Evolutionary conservation across 2,888 invertebrate genomes (phyloP), one percentile per base, ranked within the genome.

Genomic region (Amphipoea lucens): DNA sequence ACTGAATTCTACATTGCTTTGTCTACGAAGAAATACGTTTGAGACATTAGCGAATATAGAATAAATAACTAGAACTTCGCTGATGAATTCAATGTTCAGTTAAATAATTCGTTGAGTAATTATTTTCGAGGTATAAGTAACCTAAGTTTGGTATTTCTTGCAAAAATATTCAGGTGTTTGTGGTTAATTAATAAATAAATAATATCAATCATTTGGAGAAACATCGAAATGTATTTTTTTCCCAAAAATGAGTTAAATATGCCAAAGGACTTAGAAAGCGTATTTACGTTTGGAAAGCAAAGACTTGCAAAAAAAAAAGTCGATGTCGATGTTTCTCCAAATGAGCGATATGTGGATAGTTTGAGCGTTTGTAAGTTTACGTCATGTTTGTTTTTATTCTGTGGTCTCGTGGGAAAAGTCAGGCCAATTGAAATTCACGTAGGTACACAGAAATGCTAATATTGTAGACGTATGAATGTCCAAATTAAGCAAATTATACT

Each of bases 351-450:
- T 36, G 5, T 80, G 42, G 5, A 51, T 4, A 23, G 57, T 20
- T 6, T 12, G 63, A 12, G 20, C 1, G 45, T 62, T 40, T 14
- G 29, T 36, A 4, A 23, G 29, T 48, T 20, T 40, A 40, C 78
- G 78, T 69, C 68, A 48, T 3, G 17, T 48, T 77, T 81, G 83
- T 83, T 65, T 65, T 20, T 40, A 57, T 65, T n/a, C 11, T 65
- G 63, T 69, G 62, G 29, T 69, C 14, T 62, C 29, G 0, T 4
- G 65, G 57, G 79, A 45, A 81, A 70, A 60, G 1, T 36, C 84
- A 23, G 7, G 6, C 4, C n/a, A 9, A 78, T 51, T 51, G 1
- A 42, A n/a, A 57, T 57, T 20, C 2, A 54, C 5, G 3, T 23
- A n/a, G n/a, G n/a, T n/a, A 40, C 36, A 23, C 17, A 12, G 23